Base-by-base conservation (phyloP, 2,888 invertebrate species). In the Pristionchus mayeri region DNA sequence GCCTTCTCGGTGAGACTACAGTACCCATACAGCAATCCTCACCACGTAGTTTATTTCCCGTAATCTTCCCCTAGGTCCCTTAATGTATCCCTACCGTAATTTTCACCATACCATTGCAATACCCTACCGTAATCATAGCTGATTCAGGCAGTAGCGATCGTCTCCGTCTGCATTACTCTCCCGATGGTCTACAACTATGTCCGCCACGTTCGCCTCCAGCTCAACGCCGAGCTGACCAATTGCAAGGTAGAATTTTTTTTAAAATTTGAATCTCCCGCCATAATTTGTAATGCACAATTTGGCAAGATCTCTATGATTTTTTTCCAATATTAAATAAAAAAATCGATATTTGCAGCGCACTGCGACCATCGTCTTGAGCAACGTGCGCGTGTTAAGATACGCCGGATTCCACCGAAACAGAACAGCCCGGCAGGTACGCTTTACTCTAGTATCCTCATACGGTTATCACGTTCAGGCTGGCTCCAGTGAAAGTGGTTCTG, bases 161-260 rank as follows among this genome's bases (percentile, higher is more conserved):
- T 90, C 34, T 89, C 90, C 80, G 90, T 90, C 67, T 90, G 90
- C 86, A 88, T 90, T 84, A 90, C 90, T 57, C 86, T 90, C 34
- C 90, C 90, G 80, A 90, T 90, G 90, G 89, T 90, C 75, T 90
- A 90, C 89, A 89, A 90, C 88, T 90, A 90, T 75, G 89, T 90
- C 16, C 89, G 88, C 81, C 90, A 90, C 81, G 90, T 90, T 13
- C 86, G 89, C 34, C 87, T 87, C 63, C 90, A 90, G 85, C 89
- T 90, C 89, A 88, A 88, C 86, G 79, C 85, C 79, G 90, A 90
- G 85, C 86, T 90, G 57, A 87, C 86, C 85, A 86, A 85, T 63
- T 90, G 90, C 88, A 88, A 89, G 86, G 89, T 40, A 3, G 18
- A 3, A 9, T 30, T 24, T 34, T 50, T 0, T n/a, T n/a, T n/a